A percentile compares a stretch with the other conserved stretches of the same genome.
Evolutionary conservation across 2,797 vertebrate species (phyloP).

Genomic region (Lithobates pipiens): DNA sequence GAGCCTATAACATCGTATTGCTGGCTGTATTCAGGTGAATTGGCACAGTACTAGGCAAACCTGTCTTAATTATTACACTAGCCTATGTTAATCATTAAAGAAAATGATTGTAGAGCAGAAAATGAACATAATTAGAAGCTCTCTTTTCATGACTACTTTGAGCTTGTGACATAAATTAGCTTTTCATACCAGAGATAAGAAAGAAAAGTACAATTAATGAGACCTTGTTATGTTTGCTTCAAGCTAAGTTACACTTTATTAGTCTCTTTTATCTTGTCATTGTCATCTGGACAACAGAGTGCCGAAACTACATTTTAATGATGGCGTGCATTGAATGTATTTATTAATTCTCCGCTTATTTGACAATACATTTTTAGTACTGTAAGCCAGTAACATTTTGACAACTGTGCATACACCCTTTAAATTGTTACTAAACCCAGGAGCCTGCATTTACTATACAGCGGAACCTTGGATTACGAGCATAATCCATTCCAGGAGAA

Average conservation of each 20-base stretch:
- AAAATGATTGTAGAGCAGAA: too few species aligned
- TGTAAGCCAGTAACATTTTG: background rate
- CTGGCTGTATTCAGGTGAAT: too few species aligned
- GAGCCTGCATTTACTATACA: too few species aligned
- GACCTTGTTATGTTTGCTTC: background rate
- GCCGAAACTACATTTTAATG: background rate
- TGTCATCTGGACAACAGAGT: background rate
- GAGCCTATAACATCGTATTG: too few species aligned
- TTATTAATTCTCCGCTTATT: background rate
- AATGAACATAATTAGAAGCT: too few species aligned
- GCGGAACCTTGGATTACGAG: too few species aligned
- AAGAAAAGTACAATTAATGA: background rate
- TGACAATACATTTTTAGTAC: background rate
- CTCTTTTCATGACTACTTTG: background rate
- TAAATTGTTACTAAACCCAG: too few species aligned
- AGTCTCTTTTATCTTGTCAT: background rate
- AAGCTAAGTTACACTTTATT: background rate
- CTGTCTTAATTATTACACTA: too few species aligned
- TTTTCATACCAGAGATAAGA: background rate
- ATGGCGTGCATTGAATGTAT: background rate
- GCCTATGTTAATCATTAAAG: too few species aligned
- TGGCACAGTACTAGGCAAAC: too few species aligned
- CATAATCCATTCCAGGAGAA: too few species aligned
- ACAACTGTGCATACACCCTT: background rate
- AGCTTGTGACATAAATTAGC: background rate